Evolutionary conservation across 1,140 invertebrate genomes (phyloP).

Genomic region (Apis cerana): DNA sequence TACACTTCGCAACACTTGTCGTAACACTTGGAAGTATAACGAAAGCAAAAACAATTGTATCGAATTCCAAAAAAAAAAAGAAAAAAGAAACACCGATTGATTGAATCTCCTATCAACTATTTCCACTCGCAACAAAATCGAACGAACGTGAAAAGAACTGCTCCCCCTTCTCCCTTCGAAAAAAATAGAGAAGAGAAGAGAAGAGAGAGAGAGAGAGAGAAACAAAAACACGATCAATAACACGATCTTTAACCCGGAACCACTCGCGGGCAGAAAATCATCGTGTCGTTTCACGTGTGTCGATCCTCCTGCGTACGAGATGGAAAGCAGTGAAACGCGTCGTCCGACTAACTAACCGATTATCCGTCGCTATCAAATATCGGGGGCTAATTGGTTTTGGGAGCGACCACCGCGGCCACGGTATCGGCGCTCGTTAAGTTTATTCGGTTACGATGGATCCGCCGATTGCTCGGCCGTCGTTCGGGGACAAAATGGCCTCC

Average conservation of each 20-base stretch:
- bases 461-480: constrained; percentile 37
- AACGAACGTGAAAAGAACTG: background rate
- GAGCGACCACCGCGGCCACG: constrained; percentile 26
- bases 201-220: background rate
- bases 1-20: too few species aligned
- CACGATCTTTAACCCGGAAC: background rate
- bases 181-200: too few species aligned
- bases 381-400: constrained; percentile 46
- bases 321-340: constrained; percentile 2
- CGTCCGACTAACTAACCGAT: constrained; percentile 42
- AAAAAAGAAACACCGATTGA: background rate
- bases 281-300: background rate
- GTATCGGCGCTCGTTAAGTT: constrained; percentile 46
- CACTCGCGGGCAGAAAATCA: background rate
- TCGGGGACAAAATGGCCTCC: constrained; percentile 26
- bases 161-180: too few species aligned
- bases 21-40: too few species aligned
- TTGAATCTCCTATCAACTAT: background rate
- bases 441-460: constrained; percentile 45
- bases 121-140: background rate
- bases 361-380: constrained; percentile 46
- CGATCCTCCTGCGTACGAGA: background rate
- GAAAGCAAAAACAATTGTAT: too few species aligned
- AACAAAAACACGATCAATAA: background rate
- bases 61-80: background rate